phyloP scores from a whole-genome alignment of 2,888 invertebrate genomes.

The Sympetrum striolatum region DNA sequence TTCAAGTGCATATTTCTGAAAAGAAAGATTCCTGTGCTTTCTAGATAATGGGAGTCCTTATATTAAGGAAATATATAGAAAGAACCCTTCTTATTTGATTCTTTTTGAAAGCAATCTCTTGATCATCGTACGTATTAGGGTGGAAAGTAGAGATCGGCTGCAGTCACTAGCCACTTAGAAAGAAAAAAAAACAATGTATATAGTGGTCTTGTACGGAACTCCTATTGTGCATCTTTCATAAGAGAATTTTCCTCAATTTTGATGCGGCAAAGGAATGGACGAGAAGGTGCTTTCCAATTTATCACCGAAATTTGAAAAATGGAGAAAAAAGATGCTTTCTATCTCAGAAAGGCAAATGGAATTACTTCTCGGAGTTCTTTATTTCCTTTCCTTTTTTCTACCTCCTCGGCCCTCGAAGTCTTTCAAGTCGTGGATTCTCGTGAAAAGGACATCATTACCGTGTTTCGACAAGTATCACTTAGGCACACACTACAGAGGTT shows the following conservation, averaged over 20 bases:
- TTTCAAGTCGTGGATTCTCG: background rate
- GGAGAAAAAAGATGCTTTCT: background rate
- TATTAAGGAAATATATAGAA: too few species aligned
- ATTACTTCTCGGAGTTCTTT: background rate
- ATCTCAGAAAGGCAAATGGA: background rate
- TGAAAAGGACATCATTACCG: conserved; percentile 25
- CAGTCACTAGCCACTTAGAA: background rate
- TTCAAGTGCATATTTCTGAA: too few species aligned
- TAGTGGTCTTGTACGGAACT: background rate
- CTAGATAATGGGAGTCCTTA: too few species aligned
- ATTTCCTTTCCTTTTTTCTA: background rate
- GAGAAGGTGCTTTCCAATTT: background rate
- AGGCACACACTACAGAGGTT: background rate
- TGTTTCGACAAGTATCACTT: conserved; percentile 25
- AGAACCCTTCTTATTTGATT: background rate
- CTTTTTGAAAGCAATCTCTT: background rate
- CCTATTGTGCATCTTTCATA: background rate
- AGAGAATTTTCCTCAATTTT: background rate
- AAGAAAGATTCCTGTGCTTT: too few species aligned
- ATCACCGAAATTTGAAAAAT: background rate
- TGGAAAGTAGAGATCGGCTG: background rate
- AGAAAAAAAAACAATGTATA: background rate
- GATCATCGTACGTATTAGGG: background rate
- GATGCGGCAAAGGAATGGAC: background rate
- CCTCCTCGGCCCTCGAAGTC: background rate